phyloP scores from a whole-genome alignment of 2,113 vertebrate species.

The Phocoena phocoena region DNA sequence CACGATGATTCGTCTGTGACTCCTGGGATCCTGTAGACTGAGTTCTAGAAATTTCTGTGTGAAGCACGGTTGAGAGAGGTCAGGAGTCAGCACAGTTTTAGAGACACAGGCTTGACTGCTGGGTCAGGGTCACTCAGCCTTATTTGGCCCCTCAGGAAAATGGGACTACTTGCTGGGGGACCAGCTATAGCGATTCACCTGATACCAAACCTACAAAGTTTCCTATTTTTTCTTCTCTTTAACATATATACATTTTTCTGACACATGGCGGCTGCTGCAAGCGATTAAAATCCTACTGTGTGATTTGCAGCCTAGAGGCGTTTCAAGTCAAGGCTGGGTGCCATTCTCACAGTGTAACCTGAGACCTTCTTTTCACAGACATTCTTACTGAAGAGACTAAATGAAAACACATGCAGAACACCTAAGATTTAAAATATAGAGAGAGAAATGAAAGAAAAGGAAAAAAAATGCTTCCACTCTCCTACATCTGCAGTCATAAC shows the following conservation, averaged over 20 bases:
- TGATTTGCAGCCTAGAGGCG: not conserved
- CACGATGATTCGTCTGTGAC: not conserved
- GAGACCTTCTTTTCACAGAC: conserved; percentile 15
- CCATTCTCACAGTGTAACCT: not conserved
- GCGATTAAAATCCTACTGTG: not conserved
- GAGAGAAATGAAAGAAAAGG: not conserved
- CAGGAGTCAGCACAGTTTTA: not conserved
- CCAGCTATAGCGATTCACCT: not conserved
- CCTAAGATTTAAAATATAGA: not conserved
- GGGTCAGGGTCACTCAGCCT: not conserved
- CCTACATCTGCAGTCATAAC: not conserved
- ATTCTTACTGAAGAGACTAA: conserved; percentile 16
- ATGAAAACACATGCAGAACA: conserved; percentile 15
- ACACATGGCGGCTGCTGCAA: not conserved
- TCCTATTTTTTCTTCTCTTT: not conserved
- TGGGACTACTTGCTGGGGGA: not conserved
- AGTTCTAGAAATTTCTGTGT: not conserved
- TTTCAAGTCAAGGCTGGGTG: not conserved
- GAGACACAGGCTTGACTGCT: not conserved
- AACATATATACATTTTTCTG: not conserved
- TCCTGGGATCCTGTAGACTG: not conserved
- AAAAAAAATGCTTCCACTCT: not conserved
- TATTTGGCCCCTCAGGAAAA: not conserved
- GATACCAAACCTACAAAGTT: not conserved
- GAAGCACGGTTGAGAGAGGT: not conserved